Percentiles rank a stretch among this genome's conserved stretches.
These are phyloP conservation scores for Platichthys flesus DNA, from an alignment of 2,113 vertebrate species.

Conservation along the genomic window DNA sequence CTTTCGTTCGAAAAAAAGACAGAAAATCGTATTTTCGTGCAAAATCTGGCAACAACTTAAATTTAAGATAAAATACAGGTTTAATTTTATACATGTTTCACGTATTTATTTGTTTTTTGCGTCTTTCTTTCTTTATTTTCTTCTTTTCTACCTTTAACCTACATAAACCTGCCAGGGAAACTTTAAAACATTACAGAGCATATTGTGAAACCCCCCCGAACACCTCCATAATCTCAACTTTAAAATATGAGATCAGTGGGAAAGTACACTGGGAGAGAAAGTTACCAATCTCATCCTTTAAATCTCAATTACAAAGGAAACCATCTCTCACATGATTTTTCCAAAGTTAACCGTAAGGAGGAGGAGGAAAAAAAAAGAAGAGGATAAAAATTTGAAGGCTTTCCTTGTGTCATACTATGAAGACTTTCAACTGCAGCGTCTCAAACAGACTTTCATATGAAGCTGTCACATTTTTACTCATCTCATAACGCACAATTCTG, in stretches of 20 bases:
- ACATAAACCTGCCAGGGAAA: conserved; percentile 27
- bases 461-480: conserved; percentile 75
- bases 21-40: neutral
- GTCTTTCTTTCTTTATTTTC: neutral
- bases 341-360: conserved; percentile 73
- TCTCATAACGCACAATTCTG: conserved; percentile 59
- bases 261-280: conserved; percentile 67
- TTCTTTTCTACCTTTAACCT: neutral
- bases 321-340: conserved; percentile 72
- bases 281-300: conserved; percentile 68
- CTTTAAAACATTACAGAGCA: conserved; percentile 22
- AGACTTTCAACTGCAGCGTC: conserved; percentile 75
- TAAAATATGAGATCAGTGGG: conserved; percentile 54
- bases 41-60: neutral
- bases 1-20: conserved; percentile 15
- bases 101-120: neutral
- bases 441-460: conserved; percentile 80
- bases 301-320: conserved; percentile 71
- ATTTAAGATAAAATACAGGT: too few relatives aligned
- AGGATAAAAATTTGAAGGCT: conserved; percentile 55
- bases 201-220: conserved; percentile 24
- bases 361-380: conserved; percentile 1
- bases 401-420: conserved; percentile 72
- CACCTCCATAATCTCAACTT: conserved; percentile 41
- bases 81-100: neutral